Percentiles rank a stretch among this genome's conserved stretches.
Conservation (phyloP, 2,797 vertebrate genomes). For the Anas bahamensis region DNA sequence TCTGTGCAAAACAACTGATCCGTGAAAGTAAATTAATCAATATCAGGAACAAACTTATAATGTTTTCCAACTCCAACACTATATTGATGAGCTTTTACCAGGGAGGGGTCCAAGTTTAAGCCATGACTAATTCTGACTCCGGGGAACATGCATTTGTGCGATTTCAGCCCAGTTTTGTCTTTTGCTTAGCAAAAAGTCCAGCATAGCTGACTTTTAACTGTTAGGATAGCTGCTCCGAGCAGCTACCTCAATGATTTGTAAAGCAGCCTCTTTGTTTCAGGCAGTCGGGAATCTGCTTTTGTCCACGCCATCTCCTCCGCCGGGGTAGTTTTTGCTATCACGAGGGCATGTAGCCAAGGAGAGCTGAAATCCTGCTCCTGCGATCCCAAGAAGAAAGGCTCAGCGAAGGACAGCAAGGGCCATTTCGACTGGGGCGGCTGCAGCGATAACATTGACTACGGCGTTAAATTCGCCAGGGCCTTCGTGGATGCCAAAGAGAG, state of each 20-base stretch:
- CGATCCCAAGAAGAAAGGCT: constrained; percentile 91
- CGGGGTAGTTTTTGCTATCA: constrained; percentile 93
- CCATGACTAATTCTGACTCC: constrained; percentile 65
- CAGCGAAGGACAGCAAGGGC: constrained; percentile 87
- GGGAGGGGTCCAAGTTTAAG: constrained; percentile 50
- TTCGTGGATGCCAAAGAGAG: constrained; percentile 94
- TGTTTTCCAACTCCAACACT: constrained; percentile 45
- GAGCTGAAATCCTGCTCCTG: constrained; percentile 95
- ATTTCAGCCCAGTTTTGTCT: constrained; percentile 56
- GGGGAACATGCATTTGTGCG: neutral
- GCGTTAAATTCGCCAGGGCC: constrained; percentile 89
- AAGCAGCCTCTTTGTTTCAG: constrained; percentile 76
- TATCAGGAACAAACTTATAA: constrained; percentile 32
- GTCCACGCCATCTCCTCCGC: constrained; percentile 96
- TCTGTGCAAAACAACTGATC: neutral
- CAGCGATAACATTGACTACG: constrained; percentile 95
- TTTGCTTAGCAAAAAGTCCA: neutral
- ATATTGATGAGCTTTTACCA: constrained; percentile 56
- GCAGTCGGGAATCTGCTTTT: constrained; percentile 94
- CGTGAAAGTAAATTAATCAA: constrained; percentile 13
- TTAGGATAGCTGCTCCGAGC: neutral
- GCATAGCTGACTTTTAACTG: neutral
- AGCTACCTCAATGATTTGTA: neutral
- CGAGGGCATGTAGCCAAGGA: constrained; percentile 94
- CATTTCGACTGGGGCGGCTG: constrained; percentile 95